phyloP scores from a whole-genome alignment of 1,140 invertebrate genomes.

The Conopomorpha cramerella region DNA sequence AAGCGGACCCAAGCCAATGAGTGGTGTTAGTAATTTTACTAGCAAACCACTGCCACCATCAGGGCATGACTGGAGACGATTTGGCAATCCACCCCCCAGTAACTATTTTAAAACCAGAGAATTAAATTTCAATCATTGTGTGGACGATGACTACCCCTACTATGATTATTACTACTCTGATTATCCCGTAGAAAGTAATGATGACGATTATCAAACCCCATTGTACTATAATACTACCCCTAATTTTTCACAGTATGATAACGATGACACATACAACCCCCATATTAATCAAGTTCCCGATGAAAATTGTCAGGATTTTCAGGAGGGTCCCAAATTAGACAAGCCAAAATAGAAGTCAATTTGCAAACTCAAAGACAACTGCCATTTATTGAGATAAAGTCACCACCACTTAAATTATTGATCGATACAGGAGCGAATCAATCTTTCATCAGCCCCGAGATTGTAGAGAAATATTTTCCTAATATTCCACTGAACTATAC shows the following conservation, averaged over 20 bases:
- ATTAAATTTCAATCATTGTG: not conserved
- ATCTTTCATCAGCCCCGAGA: no score
- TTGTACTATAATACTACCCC: no score
- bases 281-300: not conserved
- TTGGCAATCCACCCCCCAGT: not conserved
- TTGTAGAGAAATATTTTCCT: not conserved
- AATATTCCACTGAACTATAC: not conserved
- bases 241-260: no score
- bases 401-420: not conserved
- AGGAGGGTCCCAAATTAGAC: no score
- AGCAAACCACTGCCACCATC: slow-evolving; percentile 1
- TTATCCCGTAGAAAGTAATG: not conserved
- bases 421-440: no score
- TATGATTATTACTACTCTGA: not conserved
- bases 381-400: no score
- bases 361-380: no score
- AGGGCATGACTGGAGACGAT: not conserved
- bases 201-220: no score
- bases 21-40: slow-evolving; percentile 2
- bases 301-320: no score
- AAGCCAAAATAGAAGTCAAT: no score
- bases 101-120: not conserved
- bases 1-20: slow-evolving; percentile 1
- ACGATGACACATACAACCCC: not conserved
- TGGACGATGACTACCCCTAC: not conserved